Base-by-base conservation (phyloP, 2,797 vertebrate genomes). In the Melanotaenia parkinsoni region DNA sequence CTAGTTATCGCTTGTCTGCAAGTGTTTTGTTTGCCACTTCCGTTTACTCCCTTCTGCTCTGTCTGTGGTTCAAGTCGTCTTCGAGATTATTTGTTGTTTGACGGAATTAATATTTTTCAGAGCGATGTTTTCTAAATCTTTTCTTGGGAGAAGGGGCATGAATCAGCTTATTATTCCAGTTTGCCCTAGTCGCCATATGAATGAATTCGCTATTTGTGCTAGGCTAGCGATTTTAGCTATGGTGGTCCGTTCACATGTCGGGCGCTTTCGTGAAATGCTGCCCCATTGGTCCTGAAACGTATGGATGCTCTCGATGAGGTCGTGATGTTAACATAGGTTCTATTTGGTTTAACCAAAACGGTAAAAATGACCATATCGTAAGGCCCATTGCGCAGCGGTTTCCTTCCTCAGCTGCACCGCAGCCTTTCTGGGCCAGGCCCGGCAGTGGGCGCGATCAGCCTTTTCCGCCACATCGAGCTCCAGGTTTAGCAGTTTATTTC, bases 11-110 rank as follows among this genome's bases (percentile, higher is more conserved):
- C 26, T 67, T 28, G 8, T 72, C 53, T 71, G 67, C 74, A 58
- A 87, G 67, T 91, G 80, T 88, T 89, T 87, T 80, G 83, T 91
- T 89, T 90, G 75, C 64, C 70, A 81, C 82, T 90, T 89, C 83
- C 80, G 77, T 88, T 80, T 67, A 64, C 68, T 74, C 60, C 22
- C 62, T 45, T 78, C 24, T 74, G 6, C 43, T 67, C 20, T 7
- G n/a, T 59, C 20, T 40, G 5, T n/a, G 66, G 3, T 30, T 24
- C 1, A 5, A 1, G 10, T 58, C 43, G 13, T 40, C 0, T 10
- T 35, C 5, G 13, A 40, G 1, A 22, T 0, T 2, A 24, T n/a
- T n/a, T 35, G 0, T 14, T 56, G 0, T 11, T 8, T 22, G 3
- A 0, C 3, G 22, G n/a, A 7, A 6, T 16, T 20, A 32, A 1